Conservation (phyloP, 2,113 vertebrate species). For the Pluvianellus socialis region DNA sequence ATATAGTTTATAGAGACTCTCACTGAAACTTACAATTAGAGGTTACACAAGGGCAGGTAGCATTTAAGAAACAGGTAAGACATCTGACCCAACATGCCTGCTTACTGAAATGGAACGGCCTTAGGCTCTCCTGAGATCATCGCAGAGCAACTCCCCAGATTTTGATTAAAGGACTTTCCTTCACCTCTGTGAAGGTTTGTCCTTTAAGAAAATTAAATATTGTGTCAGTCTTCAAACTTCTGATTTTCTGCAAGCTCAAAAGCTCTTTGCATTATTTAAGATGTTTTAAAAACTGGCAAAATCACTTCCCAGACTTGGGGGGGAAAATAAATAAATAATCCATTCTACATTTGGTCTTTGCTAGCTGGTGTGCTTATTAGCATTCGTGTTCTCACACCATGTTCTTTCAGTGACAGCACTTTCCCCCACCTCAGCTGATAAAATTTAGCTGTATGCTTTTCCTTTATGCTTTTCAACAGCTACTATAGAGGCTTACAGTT, state of each 20-base stretch:
- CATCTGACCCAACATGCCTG: slow-evolving; percentile 19
- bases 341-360: not conserved
- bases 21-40: slow-evolving; percentile 52
- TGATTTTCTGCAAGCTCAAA: not conserved
- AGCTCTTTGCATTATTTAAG: not conserved
- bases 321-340: not conserved
- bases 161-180: not conserved
- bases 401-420: not conserved
- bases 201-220: not conserved
- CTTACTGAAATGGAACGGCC: slow-evolving; percentile 29
- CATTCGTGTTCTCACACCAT: not conserved
- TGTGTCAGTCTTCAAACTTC: not conserved
- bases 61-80: slow-evolving; percentile 46
- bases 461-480: not conserved
- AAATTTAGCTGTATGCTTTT: not conserved
- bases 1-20: slow-evolving; percentile 11
- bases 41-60: slow-evolving; percentile 51
- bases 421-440: not conserved
- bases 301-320: not conserved
- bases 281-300: not conserved
- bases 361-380: not conserved
- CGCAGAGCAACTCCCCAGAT: not conserved
- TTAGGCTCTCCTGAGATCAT: slow-evolving; percentile 27
- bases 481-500: not conserved
- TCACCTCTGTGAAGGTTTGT: not conserved